Base-by-base conservation (phyloP, 1,140 invertebrate species). In the Chionoecetes opilio region DNA sequence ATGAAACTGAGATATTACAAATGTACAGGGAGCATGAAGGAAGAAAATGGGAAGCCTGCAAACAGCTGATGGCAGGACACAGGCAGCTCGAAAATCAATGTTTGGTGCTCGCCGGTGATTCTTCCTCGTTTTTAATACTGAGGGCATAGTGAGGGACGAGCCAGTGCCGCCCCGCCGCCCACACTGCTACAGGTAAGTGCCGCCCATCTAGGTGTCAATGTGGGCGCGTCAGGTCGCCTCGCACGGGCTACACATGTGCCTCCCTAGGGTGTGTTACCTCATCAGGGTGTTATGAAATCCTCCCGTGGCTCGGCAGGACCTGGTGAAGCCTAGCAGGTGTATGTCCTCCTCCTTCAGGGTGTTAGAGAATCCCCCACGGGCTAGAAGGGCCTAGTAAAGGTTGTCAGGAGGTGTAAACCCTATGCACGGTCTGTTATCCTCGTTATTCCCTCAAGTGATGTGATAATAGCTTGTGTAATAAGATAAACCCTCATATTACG, bases 81-180 rank as follows among this genome's bases (percentile, higher is more conserved):
- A 75, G 63, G 63, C 63, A 53, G 11, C 63, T 75, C 63, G 63
- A 75, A 75, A 75, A 75, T 75, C 63, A 75, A 75, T 75, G 63
- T 6, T 26, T 17, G n/a, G 63, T 75, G 63, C 21, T n/a, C 63
- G 63, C 63, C 63, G 63, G 63, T 75, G 63, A 75, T 75, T 75
- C 63, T n/a, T 75, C 21, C 21, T 75, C 63, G n/a, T 75, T 75
- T 75, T 26, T n/a, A 26, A 75, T 26, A 75, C 21, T 75, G 63
- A 75, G 63, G 63, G 21, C n/a, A 75, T 17, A 26, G 63, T n/a
- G 21, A 75, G 63, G 63, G 21, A 75, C 63, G 63, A 75, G 63
- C 63, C 63, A 75, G 63, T 26, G 26, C 63, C 21, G 63, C 63
- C 63, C 63, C 21, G 6, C 63, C 63, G 63, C 63, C 63, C 63